phyloP scores from a whole-genome alignment of 2,888 invertebrate species.

The Chaetogeoica ovagalla region DNA sequence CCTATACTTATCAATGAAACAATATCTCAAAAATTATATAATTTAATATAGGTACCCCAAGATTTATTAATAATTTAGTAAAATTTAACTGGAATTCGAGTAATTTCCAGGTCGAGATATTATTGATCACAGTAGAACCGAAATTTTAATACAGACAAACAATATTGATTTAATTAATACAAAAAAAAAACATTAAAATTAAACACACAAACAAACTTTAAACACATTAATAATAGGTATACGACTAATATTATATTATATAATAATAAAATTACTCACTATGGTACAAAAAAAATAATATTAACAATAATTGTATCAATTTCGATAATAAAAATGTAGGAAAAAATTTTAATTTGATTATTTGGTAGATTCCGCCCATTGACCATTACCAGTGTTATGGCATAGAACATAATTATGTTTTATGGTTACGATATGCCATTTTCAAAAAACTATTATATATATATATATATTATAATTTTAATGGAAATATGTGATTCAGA shows the following conservation, averaged over 20 bases:
- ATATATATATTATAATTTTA: too few species aligned
- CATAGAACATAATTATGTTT: not conserved
- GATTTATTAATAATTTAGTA: not conserved
- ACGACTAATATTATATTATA: slow-evolving; percentile 1
- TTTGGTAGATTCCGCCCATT: slow-evolving; percentile 47
- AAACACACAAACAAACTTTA: slow-evolving; percentile 9
- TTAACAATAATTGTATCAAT: slow-evolving; percentile 22
- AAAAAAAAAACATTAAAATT: slow-evolving; percentile 6
- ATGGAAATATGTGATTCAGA: too few species aligned
- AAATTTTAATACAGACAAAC: slow-evolving; percentile 20
- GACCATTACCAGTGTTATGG: slow-evolving; percentile 36
- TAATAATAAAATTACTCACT: slow-evolving; percentile 37
- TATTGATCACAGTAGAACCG: slow-evolving; percentile 23
- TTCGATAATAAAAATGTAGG: slow-evolving; percentile 1
- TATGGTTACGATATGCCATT: not conserved
- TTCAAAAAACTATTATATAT: not conserved
- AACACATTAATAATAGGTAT: slow-evolving; percentile 13
- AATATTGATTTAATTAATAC: slow-evolving; percentile 23
- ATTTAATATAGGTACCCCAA: not conserved
- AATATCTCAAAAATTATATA: not conserved
- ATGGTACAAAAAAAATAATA: slow-evolving; percentile 19
- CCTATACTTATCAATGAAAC: slow-evolving; percentile 23
- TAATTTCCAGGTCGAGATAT: not conserved
- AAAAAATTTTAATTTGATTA: slow-evolving; percentile 47
- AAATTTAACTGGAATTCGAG: not conserved